Base-by-base conservation (phyloP, 2,797 vertebrate species). In the Labeo calbasu region DNA sequence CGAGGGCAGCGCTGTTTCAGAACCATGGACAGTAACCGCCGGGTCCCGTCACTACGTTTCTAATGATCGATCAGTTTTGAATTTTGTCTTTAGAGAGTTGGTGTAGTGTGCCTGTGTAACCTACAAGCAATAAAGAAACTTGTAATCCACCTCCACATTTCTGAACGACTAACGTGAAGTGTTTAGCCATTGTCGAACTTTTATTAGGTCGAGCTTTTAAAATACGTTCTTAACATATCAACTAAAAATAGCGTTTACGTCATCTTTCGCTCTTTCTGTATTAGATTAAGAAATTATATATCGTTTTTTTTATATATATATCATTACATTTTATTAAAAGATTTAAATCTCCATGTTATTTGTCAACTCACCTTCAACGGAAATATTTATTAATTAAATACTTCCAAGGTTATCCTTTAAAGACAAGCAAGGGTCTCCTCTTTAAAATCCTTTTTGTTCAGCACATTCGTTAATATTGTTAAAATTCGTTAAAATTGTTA, bases 1-100 rank as follows among this genome's bases (percentile, higher is more conserved):
- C n/a, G 40, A 19, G 72, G 63, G 25, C 7, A 59, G 61, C 63
- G 55, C 19, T 66, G 11, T 84, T 93, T 94, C 94, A 95, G 94
- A 83, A 95, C 94, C 93, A 92, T 57, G 92, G 93, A 95, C 84
- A 95, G 94, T 92, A 83, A 57, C 83, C 50, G 1, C 10, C 13
- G 15, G 21, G 21, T n/a, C 68, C 23, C 28, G 73, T 40, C 21
- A 15, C 17, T 48, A 46, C 14, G 14, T 36, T 50, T 72, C 51
- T 46, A 28, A 69, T 8, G 8, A 9, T 70, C 25, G 10, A 13
- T 70, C 19, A 48, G 15, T 21, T 48, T 63, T 46, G 15, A 48
- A 23, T 15, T n/a, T 15, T n/a, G 32, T 40, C 12, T 57, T 77
- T 11, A 17, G 21, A 7, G 7, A 77, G 21, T 25, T 77, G 7